Evolutionary conservation across 2,888 invertebrate species (phyloP).

Genomic region (Julus scandinavius): DNA sequence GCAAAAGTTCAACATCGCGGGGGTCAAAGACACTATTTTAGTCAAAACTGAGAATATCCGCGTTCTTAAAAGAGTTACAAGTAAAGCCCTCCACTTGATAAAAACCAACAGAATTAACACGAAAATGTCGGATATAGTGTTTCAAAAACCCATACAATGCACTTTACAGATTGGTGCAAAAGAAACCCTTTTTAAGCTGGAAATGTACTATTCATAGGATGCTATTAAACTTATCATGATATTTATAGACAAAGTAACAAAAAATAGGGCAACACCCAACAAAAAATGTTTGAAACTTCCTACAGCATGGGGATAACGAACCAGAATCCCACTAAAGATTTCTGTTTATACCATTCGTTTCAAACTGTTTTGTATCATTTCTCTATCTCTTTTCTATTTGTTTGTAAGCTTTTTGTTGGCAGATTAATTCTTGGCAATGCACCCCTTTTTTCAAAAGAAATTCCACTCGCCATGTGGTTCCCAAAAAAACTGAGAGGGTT

Average conservation of each 20-base stretch:
- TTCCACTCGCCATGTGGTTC: neutral
- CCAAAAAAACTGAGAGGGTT: neutral
- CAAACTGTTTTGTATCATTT: neutral
- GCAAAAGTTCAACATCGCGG: neutral
- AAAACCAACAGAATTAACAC: neutral
- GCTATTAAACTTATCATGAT: too few relatives aligned
- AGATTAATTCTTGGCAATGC: neutral
- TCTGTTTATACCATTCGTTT: too few relatives aligned
- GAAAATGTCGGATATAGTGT: neutral
- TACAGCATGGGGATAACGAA: too few relatives aligned
- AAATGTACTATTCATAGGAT: too few relatives aligned
- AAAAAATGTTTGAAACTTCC: too few relatives aligned
- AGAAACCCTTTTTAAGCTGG: too few relatives aligned
- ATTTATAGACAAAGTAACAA: too few relatives aligned
- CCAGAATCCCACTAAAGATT: too few relatives aligned
- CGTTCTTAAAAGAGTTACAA: neutral
- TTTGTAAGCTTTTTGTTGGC: neutral
- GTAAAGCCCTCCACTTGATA: neutral
- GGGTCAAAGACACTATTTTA: constrained; percentile 26
- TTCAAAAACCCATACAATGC: too few relatives aligned
- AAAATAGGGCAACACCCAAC: too few relatives aligned
- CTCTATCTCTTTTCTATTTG: neutral
- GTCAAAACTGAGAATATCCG: neutral
- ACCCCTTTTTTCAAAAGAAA: neutral
- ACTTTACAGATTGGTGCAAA: too few relatives aligned